Evolutionary conservation across 1,140 invertebrate genomes (phyloP).

Genomic region (Battus philenor): DNA sequence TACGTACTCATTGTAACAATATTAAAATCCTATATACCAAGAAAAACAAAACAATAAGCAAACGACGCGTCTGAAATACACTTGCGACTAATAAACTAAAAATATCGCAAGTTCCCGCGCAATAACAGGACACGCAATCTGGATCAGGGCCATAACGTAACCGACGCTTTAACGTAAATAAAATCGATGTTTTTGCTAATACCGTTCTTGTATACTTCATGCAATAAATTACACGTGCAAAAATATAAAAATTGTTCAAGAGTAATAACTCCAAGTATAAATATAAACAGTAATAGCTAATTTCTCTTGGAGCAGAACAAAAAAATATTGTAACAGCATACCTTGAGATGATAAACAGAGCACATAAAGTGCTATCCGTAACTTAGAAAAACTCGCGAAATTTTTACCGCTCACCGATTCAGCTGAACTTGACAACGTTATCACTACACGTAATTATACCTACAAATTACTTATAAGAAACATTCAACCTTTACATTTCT

Average conservation of each 20-base stretch:
- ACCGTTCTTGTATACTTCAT: slow-evolving; percentile 9
- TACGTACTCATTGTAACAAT: slow-evolving; percentile 25
- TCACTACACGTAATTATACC: slow-evolving; percentile 40
- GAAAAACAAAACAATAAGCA: slow-evolving; percentile 31
- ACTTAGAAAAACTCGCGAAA: slow-evolving; percentile 64
- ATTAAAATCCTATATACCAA: slow-evolving; percentile 26
- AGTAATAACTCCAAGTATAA: background rate
- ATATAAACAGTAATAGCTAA: slow-evolving; percentile 1
- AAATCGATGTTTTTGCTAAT: slow-evolving; percentile 23
- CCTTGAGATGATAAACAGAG: slow-evolving; percentile 61
- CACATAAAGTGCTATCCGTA: slow-evolving; percentile 61
- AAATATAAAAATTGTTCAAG: background rate
- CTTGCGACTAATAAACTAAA: slow-evolving; percentile 62
- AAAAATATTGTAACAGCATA: slow-evolving; percentile 63
- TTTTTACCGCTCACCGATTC: slow-evolving; percentile 69
- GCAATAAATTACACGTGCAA: slow-evolving; percentile 5
- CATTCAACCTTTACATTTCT: slow-evolving; percentile 9
- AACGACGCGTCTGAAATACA: slow-evolving; percentile 41
- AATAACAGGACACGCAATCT: slow-evolving; percentile 65
- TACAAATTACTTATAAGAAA: slow-evolving; percentile 4
- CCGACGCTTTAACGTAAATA: slow-evolving; percentile 46
- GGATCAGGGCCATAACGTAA: slow-evolving; percentile 71
- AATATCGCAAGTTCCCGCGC: slow-evolving; percentile 69
- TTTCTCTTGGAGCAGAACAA: slow-evolving; percentile 9
- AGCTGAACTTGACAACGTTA: slow-evolving; percentile 73